phyloP scores from a whole-genome alignment of 2,888 invertebrate genomes.

The Homarus gammarus region DNA sequence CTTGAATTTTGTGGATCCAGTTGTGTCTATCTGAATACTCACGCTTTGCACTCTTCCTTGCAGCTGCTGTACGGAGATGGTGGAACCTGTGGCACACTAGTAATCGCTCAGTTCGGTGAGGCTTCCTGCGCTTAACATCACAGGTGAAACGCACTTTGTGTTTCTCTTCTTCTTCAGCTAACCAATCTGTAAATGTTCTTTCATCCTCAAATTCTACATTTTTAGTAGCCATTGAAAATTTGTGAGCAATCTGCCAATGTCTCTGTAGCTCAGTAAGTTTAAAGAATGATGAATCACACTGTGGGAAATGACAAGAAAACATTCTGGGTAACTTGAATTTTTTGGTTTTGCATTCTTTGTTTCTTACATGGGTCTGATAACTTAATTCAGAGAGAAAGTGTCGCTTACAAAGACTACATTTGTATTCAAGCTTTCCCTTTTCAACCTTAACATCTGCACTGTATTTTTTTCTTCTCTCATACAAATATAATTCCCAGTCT shows the following conservation, averaged over 20 bases:
- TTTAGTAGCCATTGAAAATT: conserved; percentile 50
- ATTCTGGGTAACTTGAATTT: conserved; percentile 66
- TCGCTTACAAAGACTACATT: conserved; percentile 49
- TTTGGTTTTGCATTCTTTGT: conserved; percentile 56
- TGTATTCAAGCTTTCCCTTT: conserved; percentile 57
- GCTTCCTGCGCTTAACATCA: conserved; percentile 54
- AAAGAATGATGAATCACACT: conserved; percentile 62
- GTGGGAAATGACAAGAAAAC: conserved; percentile 62
- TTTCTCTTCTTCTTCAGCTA: conserved; percentile 51
- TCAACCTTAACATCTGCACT: conserved; percentile 16
- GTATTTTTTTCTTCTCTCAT: conserved; percentile 27
- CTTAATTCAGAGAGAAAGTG: conserved; percentile 59
- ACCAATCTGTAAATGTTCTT: conserved; percentile 51
- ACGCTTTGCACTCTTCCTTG: conserved; percentile 50
- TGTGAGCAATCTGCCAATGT: conserved; percentile 65
- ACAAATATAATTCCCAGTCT: conserved; percentile 52
- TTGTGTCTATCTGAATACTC: conserved; percentile 65
- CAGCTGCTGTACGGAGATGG: conserved; percentile 57
- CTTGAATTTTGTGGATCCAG: conserved; percentile 64
- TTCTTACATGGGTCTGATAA: conserved; percentile 57
- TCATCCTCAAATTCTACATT: conserved; percentile 65
- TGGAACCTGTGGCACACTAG: conserved; percentile 64
- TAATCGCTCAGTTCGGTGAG: conserved; percentile 56
- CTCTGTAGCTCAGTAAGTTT: conserved; percentile 63
- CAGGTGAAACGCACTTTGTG: conserved; percentile 65